Percentiles rank a stretch among this genome's conserved stretches.
These are phyloP conservation scores for Pseudomugil tenellus DNA, from an alignment of 2,797 vertebrate species.

Conservation along the genomic window DNA sequence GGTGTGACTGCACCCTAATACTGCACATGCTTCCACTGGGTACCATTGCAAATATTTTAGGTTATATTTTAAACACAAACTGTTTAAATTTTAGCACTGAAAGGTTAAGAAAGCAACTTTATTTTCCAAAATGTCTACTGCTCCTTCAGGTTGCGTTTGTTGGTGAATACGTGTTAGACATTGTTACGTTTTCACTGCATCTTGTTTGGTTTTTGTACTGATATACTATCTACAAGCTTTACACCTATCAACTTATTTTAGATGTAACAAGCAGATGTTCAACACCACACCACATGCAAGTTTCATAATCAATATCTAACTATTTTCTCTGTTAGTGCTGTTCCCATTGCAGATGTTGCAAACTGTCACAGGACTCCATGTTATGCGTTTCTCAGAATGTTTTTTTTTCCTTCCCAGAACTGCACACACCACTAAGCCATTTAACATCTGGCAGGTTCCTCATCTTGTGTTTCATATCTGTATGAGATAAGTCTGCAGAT, in stretches of 20 bases:
- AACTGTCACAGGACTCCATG: conserved; percentile 16
- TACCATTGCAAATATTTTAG: background rate
- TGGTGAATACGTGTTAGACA: background rate
- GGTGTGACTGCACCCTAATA: background rate
- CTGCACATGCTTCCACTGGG: background rate
- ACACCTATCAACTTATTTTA: background rate
- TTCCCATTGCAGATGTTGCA: conserved; percentile 30
- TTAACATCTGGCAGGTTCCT: conserved; percentile 37
- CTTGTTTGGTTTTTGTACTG: background rate
- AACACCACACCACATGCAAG: background rate
- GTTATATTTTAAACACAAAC: too few species aligned
- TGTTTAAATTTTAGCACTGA: too few species aligned
- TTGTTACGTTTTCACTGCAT: background rate
- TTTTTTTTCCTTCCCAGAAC: conserved; percentile 45
- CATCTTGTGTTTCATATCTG: conserved; percentile 39
- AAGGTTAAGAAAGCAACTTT: background rate
- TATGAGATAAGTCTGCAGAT: conserved; percentile 34
- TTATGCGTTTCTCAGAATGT: conserved; percentile 44
- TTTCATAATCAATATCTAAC: conserved; percentile 5
- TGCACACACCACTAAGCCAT: conserved; percentile 18
- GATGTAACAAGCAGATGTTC: conserved; percentile 18
- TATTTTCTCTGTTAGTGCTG: conserved; percentile 3
- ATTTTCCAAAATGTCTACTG: background rate
- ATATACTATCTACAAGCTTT: background rate
- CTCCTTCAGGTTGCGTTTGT: background rate